These are phyloP conservation scores for Cheilosia vernalis DNA, from an alignment of 2,888 invertebrate species.

Conservation along the genomic window DNA sequence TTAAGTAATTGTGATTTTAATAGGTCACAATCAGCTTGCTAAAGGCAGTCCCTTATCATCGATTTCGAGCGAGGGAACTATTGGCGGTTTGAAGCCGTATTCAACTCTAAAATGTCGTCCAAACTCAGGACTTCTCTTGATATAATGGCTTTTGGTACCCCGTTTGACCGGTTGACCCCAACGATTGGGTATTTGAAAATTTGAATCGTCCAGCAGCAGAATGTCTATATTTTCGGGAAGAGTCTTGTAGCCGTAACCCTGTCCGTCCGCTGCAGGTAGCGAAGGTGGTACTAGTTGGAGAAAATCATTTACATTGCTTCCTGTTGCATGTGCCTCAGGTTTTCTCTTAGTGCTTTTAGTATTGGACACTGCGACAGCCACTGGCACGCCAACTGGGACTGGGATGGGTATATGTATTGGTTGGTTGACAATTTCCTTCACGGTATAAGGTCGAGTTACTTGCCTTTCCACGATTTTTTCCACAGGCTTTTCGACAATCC, in stretches of 20 bases:
- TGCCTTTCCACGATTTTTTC: slow-evolving; percentile 83
- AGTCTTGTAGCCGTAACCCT: slow-evolving; percentile 79
- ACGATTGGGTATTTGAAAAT: slow-evolving; percentile 84
- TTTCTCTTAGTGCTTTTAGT: slow-evolving; percentile 1
- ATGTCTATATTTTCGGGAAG: slow-evolving; percentile 79
- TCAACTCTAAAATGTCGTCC: slow-evolving; percentile 89
- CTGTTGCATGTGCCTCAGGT: neutral
- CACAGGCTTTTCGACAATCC: slow-evolving; percentile 86
- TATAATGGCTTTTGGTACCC: slow-evolving; percentile 84
- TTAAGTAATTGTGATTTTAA: neutral
- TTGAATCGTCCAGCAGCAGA: slow-evolving; percentile 81
- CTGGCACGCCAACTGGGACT: slow-evolving; percentile 85
- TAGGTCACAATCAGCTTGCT: neutral
- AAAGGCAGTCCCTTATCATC: slow-evolving; percentile 87
- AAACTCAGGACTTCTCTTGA: slow-evolving; percentile 84
- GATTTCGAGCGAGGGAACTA: slow-evolving; percentile 91
- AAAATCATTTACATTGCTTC: slow-evolving; percentile 76
- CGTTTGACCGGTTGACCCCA: slow-evolving; percentile 79
- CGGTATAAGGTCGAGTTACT: slow-evolving; percentile 82
- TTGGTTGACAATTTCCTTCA: slow-evolving; percentile 83
- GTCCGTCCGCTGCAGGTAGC: slow-evolving; percentile 54
- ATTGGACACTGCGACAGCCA: slow-evolving; percentile 78
- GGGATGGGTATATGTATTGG: slow-evolving; percentile 83
- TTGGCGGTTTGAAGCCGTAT: slow-evolving; percentile 92
- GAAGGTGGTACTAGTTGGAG: slow-evolving; percentile 77